Percentiles rank a stretch among this genome's conserved stretches.
These are phyloP conservation scores for Pseudomyrmex sp. DNA, from an alignment of 1,140 invertebrate genomes.

Conservation along the genomic window DNA sequence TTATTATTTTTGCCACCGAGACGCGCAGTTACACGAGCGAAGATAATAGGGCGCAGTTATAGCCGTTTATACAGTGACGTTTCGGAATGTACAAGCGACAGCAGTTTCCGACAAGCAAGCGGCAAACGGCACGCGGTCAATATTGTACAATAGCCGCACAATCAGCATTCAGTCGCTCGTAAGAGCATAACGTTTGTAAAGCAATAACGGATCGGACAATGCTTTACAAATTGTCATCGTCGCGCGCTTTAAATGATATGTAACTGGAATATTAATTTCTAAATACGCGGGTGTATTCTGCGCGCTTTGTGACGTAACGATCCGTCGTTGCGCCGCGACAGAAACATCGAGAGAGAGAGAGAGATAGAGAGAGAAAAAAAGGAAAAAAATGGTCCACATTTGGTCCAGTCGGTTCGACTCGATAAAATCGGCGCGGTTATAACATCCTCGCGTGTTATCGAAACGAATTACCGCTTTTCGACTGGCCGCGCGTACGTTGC, in stretches of 20 bases:
- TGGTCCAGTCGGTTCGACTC: neutral
- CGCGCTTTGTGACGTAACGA: neutral
- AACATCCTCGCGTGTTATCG: conserved; percentile 32
- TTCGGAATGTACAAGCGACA: neutral
- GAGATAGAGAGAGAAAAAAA: too few relatives aligned
- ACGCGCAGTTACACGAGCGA: neutral
- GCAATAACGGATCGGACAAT: conserved; percentile 40
- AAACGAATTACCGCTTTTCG: conserved; percentile 34
- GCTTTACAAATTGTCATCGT: conserved; percentile 30
- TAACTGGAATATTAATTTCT: conserved; percentile 45
- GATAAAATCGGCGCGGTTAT: conserved; percentile 27
- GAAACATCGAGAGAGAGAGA: neutral
- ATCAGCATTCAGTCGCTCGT: conserved; percentile 36
- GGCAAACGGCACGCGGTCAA: conserved; percentile 15
- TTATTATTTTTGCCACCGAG: neutral
- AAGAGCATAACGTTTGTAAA: conserved; percentile 30
- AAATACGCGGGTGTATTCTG: neutral
- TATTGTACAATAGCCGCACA: conserved; percentile 34
- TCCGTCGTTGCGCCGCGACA: neutral
- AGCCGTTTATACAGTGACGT: neutral
- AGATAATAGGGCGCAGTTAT: conserved; percentile 39
- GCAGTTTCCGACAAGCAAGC: conserved; percentile 26
- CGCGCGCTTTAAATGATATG: conserved; percentile 24
- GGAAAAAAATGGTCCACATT: too few relatives aligned
- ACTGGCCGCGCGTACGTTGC: neutral